These are phyloP conservation scores for Hyalella azteca DNA, from an alignment of 2,888 invertebrate species.

Conservation along the genomic window DNA sequence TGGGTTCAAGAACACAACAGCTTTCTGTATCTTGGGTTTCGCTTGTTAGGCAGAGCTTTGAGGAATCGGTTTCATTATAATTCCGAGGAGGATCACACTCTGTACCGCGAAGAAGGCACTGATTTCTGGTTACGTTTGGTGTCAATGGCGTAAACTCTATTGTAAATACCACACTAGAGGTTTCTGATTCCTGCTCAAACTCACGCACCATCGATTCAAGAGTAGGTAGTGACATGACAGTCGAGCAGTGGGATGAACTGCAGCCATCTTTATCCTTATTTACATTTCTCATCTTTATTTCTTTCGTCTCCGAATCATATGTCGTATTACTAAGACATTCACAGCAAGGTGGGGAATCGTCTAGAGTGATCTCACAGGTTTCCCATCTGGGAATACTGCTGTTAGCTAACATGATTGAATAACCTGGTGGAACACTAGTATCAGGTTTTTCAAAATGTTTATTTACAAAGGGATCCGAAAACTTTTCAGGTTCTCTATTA, in stretches of 20 bases:
- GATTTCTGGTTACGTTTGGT: conserved; percentile 4
- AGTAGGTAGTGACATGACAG: conserved; percentile 9
- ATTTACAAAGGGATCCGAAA: neutral
- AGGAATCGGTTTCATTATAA: neutral
- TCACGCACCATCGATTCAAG: conserved; percentile 27
- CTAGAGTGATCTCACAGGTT: neutral
- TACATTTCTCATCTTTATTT: neutral
- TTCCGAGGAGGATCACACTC: conserved; percentile 1
- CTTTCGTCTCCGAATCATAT: neutral
- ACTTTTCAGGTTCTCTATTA: neutral
- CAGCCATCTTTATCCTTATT: neutral
- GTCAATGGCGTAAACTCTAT: neutral
- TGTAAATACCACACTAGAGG: neutral
- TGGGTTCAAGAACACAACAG: conserved; percentile 6
- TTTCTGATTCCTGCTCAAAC: neutral
- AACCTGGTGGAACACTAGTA: no score
- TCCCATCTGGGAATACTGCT: no score
- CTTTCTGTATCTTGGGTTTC: neutral
- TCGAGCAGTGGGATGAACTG: conserved; percentile 12
- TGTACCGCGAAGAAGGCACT: conserved; percentile 28
- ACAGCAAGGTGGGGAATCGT: conserved; percentile 20
- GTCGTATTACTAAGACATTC: neutral
- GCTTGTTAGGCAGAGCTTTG: neutral
- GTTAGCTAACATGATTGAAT: no score
- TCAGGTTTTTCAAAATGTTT: neutral